Evolutionary conservation across 2,113 vertebrate genomes (phyloP), one percentile per base, ranked within the genome.

Genomic region (Cephalopholis sonnerati): DNA sequence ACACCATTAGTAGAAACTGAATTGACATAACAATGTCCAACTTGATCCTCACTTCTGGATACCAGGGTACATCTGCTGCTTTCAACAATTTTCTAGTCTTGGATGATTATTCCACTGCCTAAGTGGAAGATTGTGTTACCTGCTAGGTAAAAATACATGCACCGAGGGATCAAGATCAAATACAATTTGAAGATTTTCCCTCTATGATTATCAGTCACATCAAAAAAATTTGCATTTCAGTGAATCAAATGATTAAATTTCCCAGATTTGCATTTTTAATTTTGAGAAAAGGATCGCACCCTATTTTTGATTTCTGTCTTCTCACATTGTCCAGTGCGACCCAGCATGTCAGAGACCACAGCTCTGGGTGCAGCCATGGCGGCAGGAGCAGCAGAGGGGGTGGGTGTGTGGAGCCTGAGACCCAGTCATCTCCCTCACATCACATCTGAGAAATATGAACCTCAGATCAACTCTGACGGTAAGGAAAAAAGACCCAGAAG

Each of bases 301-400:
- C 51, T 4, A 53, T 32, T 69, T 78, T 1, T 44, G 8, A 44
- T 44, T 44, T 3, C 17, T 50, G 4, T 22, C 13, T 59, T 59
- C 8, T 50, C 18, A 0, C 20, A 0, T 48, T 6, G 0, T 69
- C 15, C 91, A 99, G 98, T 98, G 61, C 97, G 96, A 61, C 97
- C 98, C 51, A 96, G 95, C 11, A 99, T 99, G 98, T 94, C 97
- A 0, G 98, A 99, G 95, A 99, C 97, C 54, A 98, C 98, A 0
- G 97, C 98, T 64, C 95, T 99, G 27, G 98, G 98, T 25, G 98
- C 96, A 11, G 98, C 98, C 80, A 99, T 99, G 97, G 98, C 97
- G 12, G 98, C 98, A 0, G 98, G 98, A 65, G 95, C 98, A 13
- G 98, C 98, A 12, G 96, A 98, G 91, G 98, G 98, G 4, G 96